These are phyloP conservation scores for Pocillopora grandis DNA, from an alignment of 92 coral and sea anemone species.

Conservation along the genomic window DNA sequence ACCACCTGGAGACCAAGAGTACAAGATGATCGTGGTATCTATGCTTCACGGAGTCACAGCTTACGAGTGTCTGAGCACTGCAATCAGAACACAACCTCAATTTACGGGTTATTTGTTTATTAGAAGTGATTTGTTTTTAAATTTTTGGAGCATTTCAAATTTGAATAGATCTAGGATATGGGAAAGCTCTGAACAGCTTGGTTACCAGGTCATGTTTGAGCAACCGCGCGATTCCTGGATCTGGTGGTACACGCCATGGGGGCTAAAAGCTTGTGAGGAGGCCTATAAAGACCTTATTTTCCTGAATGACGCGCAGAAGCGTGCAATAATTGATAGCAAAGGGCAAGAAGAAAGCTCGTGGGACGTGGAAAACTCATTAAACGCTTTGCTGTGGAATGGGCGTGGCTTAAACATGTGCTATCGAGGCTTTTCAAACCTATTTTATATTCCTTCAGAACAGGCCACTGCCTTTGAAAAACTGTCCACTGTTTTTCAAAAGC, in stretches of 20 bases:
- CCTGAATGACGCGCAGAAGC: slow-evolving; percentile 59
- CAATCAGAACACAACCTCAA: slow-evolving; percentile 50
- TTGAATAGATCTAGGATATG: slow-evolving; percentile 72
- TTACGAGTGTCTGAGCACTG: slow-evolving; percentile 81
- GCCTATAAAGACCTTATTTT: slow-evolving; percentile 66
- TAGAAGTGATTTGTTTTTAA: slow-evolving; percentile 52
- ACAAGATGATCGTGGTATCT: slow-evolving; percentile 39
- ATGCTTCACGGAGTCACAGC: slow-evolving; percentile 71
- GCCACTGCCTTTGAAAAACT: slow-evolving; percentile 62
- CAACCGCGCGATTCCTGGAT: slow-evolving; percentile 76
- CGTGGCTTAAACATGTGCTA: slow-evolving; percentile 79
- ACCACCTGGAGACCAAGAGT: slow-evolving; percentile 16
- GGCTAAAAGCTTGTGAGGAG: slow-evolving; percentile 68
- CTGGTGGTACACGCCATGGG: slow-evolving; percentile 85
- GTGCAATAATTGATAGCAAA: slow-evolving; percentile 31
- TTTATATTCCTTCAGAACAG: slow-evolving; percentile 74
- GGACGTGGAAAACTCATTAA: slow-evolving; percentile 84
- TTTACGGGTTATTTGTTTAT: slow-evolving; percentile 77
- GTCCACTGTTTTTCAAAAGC: slow-evolving; percentile 68
- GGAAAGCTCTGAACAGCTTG: slow-evolving; percentile 57
- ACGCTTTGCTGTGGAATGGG: slow-evolving; percentile 95
- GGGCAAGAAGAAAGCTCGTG: slow-evolving; percentile 40
- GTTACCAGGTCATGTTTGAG: slow-evolving; percentile 68
- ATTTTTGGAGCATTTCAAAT: slow-evolving; percentile 62
- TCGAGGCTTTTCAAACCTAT: slow-evolving; percentile 54